Evolutionary conservation across 92 coral and sea anemone species (phyloP), one percentile per base, ranked within the genome.

Genomic region (Porites evermanni): DNA sequence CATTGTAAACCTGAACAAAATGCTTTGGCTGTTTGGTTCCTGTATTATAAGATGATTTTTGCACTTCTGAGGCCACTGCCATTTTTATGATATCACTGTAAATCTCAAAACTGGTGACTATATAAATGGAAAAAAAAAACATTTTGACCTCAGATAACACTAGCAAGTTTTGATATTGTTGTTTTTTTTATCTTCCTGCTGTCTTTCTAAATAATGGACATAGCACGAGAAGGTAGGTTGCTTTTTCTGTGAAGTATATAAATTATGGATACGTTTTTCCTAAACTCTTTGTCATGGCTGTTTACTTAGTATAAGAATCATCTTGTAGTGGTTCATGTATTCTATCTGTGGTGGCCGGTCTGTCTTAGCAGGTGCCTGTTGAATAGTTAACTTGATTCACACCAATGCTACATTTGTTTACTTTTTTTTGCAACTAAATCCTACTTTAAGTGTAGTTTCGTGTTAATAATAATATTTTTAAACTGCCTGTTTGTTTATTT

Each of bases 211-310:
- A 74, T 63, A 64, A 83, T 83, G 87, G 21, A 72, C 3, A 72
- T 83, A n/a, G 50, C 80, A 19, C 54, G 61, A 21, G 72, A 24
- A 83, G 87, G 87, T 83, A 60, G 21, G 87, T 81, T 81, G 70
- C 12, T 21, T 73, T 74, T 71, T 47, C 61, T 9, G 63, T 53
- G 5, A 50, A 72, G 75, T 83, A 20, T 53, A 86, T 87, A 24
- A 72, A 54, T 81, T 50, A 65, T 81, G 60, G 53, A 72, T 53
- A 21, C 0, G 66, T 58, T 79, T 65, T 80, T 63, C 72, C 79
- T 79, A 29, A 70, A 67, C 79, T 72, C 63, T 14, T 17, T n/a
- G 69, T 86, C 64, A 56, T 69, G 78, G 70, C 80, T 69, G 85
- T 68, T 79, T 53, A 8, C 29, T 69, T 86, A 58, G 26, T 61